Evolutionary conservation across 35 echinoderm and acorn worm species (phyloP).

Genomic region (Stichopus chloronotus): DNA sequence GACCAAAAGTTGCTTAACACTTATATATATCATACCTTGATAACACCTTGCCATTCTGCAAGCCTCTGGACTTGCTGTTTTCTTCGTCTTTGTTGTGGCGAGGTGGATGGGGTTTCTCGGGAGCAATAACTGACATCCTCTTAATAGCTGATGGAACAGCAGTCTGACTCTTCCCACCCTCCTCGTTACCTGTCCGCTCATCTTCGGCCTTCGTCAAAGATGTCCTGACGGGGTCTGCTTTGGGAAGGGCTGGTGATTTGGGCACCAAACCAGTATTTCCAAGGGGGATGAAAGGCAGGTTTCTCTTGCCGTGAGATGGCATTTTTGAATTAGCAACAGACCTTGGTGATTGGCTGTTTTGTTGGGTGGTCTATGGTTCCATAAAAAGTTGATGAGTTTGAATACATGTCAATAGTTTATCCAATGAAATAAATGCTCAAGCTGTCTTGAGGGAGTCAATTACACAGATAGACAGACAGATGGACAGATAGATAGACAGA

Average conservation of each 20-base stretch:
- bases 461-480: too few species aligned
- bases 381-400: background rate
- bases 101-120: background rate
- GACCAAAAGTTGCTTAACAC: background rate
- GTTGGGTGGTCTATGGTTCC: constrained; percentile 43
- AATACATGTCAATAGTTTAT: background rate
- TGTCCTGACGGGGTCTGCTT: background rate
- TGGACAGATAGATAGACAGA: too few species aligned
- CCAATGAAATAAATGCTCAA: too few species aligned
- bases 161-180: background rate
- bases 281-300: constrained; percentile 69
- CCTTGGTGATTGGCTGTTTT: constrained; percentile 4
- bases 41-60: background rate
- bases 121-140: background rate
- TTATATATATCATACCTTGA: background rate
- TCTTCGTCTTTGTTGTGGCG: background rate
- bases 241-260: constrained; percentile 56
- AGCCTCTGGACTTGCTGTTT: background rate
- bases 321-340: background rate
- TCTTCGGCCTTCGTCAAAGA: background rate
- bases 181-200: background rate
- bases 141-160: background rate
- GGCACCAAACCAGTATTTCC: constrained; percentile 72
- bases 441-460: too few species aligned
- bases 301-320: constrained; percentile 33